Percentiles rank a stretch among this genome's conserved stretches.
Conservation (phyloP, 2,888 invertebrate genomes). For the Bembecia ichneumoniformis region DNA sequence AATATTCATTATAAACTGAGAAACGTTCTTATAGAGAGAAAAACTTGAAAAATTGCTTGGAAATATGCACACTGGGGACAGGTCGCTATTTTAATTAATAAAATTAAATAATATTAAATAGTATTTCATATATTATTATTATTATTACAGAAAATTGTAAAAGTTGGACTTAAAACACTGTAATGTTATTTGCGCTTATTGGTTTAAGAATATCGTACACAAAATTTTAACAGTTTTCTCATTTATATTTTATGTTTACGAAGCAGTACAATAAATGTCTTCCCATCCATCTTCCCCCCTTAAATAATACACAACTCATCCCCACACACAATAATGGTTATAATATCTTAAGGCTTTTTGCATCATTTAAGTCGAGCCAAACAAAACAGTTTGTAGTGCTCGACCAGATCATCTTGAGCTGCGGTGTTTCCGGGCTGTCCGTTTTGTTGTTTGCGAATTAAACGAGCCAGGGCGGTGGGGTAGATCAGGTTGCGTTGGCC, state of each 20-base stretch:
- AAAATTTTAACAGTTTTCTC: no score
- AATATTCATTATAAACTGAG: no score
- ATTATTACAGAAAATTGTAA: no score
- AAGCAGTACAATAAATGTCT: constrained; percentile 7
- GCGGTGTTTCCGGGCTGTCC: constrained; percentile 11
- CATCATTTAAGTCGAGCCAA: constrained; percentile 39
- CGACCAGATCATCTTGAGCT: constrained; percentile 25
- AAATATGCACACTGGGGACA: no score
- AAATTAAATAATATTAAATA: no score
- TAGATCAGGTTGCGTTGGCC: constrained; percentile 16
- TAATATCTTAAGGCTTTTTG: constrained; percentile 41
- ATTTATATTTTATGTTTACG: neutral
- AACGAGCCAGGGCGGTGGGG: constrained; percentile 4
- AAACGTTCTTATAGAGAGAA: no score
- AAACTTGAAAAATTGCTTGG: no score
- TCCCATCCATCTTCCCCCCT: constrained; percentile 21
- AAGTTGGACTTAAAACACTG: no score
- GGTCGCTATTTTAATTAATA: no score
- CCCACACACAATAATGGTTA: constrained; percentile 19
- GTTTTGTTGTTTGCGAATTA: neutral
- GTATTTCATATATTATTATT: no score
- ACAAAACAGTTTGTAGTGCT: constrained; percentile 27
- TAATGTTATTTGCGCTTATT: no score
- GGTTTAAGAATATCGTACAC: no score
- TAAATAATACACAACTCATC: constrained; percentile 16